Percentiles rank a stretch among this genome's conserved stretches.
These are phyloP conservation scores for Coregonus ussuriensis DNA, from an alignment of 2,797 vertebrate genomes.

Conservation along the genomic window DNA sequence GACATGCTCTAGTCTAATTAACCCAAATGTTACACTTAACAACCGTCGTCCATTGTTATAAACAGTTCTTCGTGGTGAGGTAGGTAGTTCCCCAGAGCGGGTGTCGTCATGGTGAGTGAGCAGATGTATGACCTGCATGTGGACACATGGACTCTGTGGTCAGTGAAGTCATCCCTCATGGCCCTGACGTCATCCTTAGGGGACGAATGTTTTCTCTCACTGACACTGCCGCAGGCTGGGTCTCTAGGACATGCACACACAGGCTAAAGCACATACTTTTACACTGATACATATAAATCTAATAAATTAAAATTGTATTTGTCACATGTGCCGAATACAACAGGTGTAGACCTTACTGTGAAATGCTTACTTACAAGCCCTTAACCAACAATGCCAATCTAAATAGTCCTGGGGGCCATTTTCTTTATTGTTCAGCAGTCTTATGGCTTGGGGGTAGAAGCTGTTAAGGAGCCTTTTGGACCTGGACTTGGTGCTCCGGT, in stretches of 20 bases:
- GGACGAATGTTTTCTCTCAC: constrained; percentile 53
- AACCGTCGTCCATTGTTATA: neutral
- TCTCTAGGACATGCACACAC: constrained; percentile 26
- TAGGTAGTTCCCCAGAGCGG: neutral
- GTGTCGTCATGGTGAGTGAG: constrained; percentile 17
- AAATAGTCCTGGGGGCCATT: too few species aligned
- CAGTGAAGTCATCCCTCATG: constrained; percentile 64
- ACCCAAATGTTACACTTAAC: neutral
- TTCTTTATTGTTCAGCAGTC: too few species aligned
- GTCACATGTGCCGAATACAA: too few species aligned
- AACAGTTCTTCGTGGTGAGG: neutral
- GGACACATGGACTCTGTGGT: constrained; percentile 37
- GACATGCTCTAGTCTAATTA: neutral
- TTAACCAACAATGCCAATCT: too few species aligned
- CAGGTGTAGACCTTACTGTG: too few species aligned
- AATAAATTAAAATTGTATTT: too few species aligned
- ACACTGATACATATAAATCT: neutral
- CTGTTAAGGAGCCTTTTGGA: too few species aligned
- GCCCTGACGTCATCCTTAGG: constrained; percentile 55
- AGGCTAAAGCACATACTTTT: constrained; percentile 21
- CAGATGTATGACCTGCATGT: constrained; percentile 41
- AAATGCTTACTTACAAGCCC: too few species aligned
- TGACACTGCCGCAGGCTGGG: constrained; percentile 48
- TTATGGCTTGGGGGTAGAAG: too few species aligned
- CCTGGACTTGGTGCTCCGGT: too few species aligned